These are phyloP conservation scores for Galagoides demidoff DNA, from an alignment of 2,797 vertebrate species.

Conservation along the genomic window DNA sequence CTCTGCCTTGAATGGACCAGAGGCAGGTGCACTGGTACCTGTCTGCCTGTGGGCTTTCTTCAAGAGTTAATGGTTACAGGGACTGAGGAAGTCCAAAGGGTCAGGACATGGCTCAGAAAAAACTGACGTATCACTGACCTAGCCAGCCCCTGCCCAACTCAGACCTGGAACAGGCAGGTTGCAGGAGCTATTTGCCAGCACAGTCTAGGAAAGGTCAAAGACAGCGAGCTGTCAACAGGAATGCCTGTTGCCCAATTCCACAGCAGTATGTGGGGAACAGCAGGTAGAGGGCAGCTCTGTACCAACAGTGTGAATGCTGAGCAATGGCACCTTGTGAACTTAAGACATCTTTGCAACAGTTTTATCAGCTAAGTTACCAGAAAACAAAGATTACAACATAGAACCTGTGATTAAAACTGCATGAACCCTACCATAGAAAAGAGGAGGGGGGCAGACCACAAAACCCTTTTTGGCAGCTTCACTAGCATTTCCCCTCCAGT, in stretches of 20 bases:
- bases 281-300: accelerated
- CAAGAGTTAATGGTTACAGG: constrained; percentile 84
- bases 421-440: background rate
- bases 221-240: background rate
- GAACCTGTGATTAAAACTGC: background rate
- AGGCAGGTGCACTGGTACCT: background rate
- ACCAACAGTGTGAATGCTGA: background rate
- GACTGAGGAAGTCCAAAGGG: constrained; percentile 6
- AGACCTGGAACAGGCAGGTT: background rate
- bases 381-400: background rate
- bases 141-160: background rate
- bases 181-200: background rate
- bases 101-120: background rate
- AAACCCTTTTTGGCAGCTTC: background rate
- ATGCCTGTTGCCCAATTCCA: background rate
- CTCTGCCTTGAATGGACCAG: background rate
- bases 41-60: background rate
- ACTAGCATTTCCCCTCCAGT: background rate
- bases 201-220: background rate
- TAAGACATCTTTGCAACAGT: background rate
- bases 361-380: background rate
- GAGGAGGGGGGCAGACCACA: background rate
- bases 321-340: background rate
- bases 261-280: background rate
- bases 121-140: background rate